phyloP scores from a whole-genome alignment of 2,113 vertebrate species.

The Cinclus mexicanus region DNA sequence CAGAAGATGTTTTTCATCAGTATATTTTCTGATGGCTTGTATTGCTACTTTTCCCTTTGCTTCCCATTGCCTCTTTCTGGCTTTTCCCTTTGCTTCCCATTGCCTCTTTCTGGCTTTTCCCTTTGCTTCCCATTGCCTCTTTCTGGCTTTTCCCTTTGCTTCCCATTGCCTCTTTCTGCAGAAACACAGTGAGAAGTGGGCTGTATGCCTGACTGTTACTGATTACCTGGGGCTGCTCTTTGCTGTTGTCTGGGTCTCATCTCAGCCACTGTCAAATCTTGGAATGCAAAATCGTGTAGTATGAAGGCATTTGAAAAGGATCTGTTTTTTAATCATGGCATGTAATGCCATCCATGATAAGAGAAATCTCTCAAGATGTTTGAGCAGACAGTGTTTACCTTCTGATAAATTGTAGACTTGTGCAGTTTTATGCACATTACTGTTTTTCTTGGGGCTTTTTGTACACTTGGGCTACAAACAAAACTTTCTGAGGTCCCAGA shows the following conservation, averaged over 20 bases:
- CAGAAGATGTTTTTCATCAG: fast-evolving
- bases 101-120: no score
- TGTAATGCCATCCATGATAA: fast-evolving
- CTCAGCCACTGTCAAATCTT: background rate
- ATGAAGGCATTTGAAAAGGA: background rate
- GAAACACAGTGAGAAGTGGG: background rate
- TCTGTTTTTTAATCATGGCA: background rate
- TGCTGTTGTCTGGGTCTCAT: background rate
- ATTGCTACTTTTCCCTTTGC: background rate
- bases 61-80: background rate
- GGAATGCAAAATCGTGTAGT: background rate
- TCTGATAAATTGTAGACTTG: background rate
- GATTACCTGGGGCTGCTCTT: background rate
- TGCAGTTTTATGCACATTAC: background rate
- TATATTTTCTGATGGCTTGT: background rate
- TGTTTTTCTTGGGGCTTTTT: background rate
- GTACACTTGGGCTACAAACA: background rate
- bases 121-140: background rate
- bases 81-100: background rate
- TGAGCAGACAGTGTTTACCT: background rate
- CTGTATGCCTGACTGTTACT: background rate
- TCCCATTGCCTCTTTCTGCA: background rate
- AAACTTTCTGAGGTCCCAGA: background rate
- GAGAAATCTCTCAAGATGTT: background rate
- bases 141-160: background rate